Conservation (phyloP, 2,888 invertebrate genomes). For the Muscina levida region DNA sequence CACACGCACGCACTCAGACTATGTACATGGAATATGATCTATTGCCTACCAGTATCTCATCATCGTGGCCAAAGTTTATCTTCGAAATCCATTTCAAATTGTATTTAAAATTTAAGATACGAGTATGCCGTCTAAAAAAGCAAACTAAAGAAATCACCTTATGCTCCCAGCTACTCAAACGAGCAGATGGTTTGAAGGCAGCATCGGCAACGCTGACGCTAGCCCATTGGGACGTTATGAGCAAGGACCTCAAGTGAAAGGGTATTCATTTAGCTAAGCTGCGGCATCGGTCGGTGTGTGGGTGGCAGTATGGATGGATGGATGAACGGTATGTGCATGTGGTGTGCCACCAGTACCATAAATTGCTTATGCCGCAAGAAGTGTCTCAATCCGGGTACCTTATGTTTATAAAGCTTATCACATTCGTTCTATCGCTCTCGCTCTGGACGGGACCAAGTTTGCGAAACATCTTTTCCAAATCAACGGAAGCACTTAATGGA, state of each 20-base stretch:
- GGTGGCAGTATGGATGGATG: not conserved
- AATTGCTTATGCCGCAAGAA: slow-evolving; percentile 43
- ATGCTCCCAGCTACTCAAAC: slow-evolving; percentile 32
- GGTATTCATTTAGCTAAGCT: slow-evolving; percentile 31
- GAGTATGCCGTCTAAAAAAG: slow-evolving; percentile 22
- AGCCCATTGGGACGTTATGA: slow-evolving; percentile 40
- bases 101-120: slow-evolving; percentile 56
- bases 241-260: slow-evolving; percentile 31
- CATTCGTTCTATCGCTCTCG: slow-evolving; percentile 49
- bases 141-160: slow-evolving; percentile 59
- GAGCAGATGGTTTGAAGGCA: slow-evolving; percentile 7
- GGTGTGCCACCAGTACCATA: slow-evolving; percentile 51
- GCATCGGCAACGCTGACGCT: too few species aligned
- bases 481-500: slow-evolving; percentile 65
- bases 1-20: not conserved
- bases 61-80: slow-evolving; percentile 5
- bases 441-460: slow-evolving; percentile 1
- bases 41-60: slow-evolving; percentile 52
- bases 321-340: slow-evolving; percentile 14
- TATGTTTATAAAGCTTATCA: slow-evolving; percentile 61
- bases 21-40: slow-evolving; percentile 45
- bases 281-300: not conserved
- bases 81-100: slow-evolving; percentile 49
- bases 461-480: slow-evolving; percentile 43
- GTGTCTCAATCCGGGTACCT: slow-evolving; percentile 57